Percentiles rank a stretch among this genome's conserved stretches.
These are phyloP conservation scores for Pteronura brasiliensis DNA, from an alignment of 2,113 vertebrate genomes.

Conservation along the genomic window DNA sequence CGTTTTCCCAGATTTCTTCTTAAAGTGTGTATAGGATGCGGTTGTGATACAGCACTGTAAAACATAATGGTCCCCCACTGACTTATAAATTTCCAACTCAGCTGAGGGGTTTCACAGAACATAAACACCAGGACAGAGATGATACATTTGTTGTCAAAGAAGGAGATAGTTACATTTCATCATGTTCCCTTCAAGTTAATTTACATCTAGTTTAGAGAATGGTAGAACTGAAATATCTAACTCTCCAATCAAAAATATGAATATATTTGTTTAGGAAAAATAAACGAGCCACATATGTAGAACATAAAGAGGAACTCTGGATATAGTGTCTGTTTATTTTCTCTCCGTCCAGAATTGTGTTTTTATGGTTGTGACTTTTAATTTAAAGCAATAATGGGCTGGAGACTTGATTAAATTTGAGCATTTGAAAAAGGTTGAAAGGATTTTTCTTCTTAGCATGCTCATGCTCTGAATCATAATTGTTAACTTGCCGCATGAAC, in stretches of 20 bases:
- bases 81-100: constrained; percentile 28
- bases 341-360: not conserved
- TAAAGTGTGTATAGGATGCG: not conserved
- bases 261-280: constrained; percentile 34
- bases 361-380: constrained; percentile 58
- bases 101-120: constrained; percentile 40
- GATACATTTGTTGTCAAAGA: constrained; percentile 38
- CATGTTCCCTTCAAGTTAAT: constrained; percentile 53
- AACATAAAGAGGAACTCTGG: not conserved
- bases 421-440: constrained; percentile 17
- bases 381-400: constrained; percentile 56
- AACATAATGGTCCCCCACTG: not conserved
- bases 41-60: not conserved
- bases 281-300: not conserved
- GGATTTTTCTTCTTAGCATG: not conserved
- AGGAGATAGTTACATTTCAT: not conserved
- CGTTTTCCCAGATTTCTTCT: constrained; percentile 43
- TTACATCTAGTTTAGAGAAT: constrained; percentile 34
- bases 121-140: constrained; percentile 35
- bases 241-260: constrained; percentile 41
- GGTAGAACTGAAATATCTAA: constrained; percentile 42
- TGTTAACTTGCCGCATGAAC: not conserved
- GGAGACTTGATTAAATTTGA: constrained; percentile 31
- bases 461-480: not conserved
- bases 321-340: not conserved